Base-by-base conservation (phyloP, 1,140 invertebrate genomes). In the Drosophila littoralis region DNA sequence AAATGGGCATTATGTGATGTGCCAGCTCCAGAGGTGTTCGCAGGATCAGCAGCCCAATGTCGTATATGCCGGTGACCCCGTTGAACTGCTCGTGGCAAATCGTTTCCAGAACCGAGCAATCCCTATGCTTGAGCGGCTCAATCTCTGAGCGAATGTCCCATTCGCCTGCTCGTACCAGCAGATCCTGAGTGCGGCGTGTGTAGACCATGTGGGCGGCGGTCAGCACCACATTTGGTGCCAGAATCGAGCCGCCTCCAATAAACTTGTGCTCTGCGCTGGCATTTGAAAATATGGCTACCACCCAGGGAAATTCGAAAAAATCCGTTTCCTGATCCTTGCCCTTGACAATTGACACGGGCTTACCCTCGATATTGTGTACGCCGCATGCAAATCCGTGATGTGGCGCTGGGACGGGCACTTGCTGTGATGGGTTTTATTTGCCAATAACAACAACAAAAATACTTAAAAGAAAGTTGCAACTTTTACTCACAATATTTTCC, bases 41-140 rank as follows among this genome's bases (percentile, higher is more conserved):
- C 32, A 96, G 83, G 63, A 94, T 93, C 0, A 96, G 92, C 45
- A 96, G 61, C 0, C 95, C 95, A 38, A 96, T 94, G 77, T 96
- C 96, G 81, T 96, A 94, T 40, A 4, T 28, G 0, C 32, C 9
- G 1, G 22, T 51, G 94, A 94, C 17, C 93, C 83, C 94, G 94
- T 8, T 91, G 82, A 74, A 93, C 94, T 9, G 88, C 85, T 95
- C 92, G 42, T 94, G n/a, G 8, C 12, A 0, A 22, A 40, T 55
- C 15, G 9, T 38, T 15, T 35, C 22, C 22, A 4, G 22, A 5
- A 28, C 22, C 22, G 6, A 28, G 22, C 22, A 28, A 2, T 28
- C 6, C 22, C 6, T 28, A 28, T 28, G 22, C 22, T 6, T 4
- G 22, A 28, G 22, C 22, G 22, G 22, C 22, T 28, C 22, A 6